Evolutionary conservation across 2,888 invertebrate species (phyloP).

Genomic region (Cataglyphis livida): DNA sequence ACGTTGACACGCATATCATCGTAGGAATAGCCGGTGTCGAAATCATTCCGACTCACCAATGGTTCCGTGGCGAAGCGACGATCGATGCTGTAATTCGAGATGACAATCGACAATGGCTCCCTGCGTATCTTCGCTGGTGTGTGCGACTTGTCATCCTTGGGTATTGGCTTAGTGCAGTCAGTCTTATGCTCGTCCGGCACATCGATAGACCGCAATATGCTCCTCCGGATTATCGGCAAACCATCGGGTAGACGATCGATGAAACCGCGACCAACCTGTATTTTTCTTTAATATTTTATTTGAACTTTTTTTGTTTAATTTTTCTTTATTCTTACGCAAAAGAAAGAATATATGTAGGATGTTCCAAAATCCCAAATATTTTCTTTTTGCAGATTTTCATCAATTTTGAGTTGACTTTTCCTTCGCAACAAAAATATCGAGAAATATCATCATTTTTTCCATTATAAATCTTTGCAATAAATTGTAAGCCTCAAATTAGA

Average conservation of each 20-base stretch:
- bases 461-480: neutral
- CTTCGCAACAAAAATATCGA: neutral
- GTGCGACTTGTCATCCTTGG: constrained; percentile 59
- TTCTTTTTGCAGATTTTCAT: neutral
- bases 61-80: constrained; percentile 75
- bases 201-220: constrained; percentile 72
- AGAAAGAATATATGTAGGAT: neutral
- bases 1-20: constrained; percentile 79
- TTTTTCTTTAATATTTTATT: neutral
- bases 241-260: constrained; percentile 49
- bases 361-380: neutral
- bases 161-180: constrained; percentile 72
- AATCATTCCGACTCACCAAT: constrained; percentile 71
- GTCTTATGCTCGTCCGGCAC: constrained; percentile 71
- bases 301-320: neutral
- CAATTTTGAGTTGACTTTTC: neutral
- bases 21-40: constrained; percentile 79
- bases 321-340: neutral
- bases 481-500: neutral
- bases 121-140: constrained; percentile 61
- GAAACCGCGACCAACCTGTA: constrained; percentile 69
- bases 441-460: neutral
- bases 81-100: constrained; percentile 80
- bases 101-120: constrained; percentile 76
- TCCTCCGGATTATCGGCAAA: constrained; percentile 65